Conservation (phyloP, 2,113 vertebrate species). For the Ammodytes dubius region DNA sequence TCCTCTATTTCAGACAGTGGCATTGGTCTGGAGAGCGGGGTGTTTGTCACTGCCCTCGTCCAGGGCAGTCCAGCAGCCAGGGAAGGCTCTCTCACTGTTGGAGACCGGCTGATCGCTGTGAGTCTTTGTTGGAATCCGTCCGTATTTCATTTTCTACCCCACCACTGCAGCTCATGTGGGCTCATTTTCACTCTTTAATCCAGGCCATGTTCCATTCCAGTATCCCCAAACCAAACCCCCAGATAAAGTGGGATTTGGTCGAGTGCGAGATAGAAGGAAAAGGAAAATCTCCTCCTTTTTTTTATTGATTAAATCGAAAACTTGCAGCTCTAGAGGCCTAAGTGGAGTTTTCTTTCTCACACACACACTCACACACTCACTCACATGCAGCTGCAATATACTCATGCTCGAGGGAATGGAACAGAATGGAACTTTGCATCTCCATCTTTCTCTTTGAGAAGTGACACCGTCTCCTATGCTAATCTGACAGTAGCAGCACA, state of each 20-base stretch:
- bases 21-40: constrained; percentile 91
- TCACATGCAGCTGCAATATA: constrained; percentile 14
- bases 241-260: constrained; percentile 59
- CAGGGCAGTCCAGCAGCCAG: constrained; percentile 94
- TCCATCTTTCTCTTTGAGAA: constrained; percentile 6
- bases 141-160: not conserved
- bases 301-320: constrained; percentile 43
- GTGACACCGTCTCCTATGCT: constrained; percentile 30
- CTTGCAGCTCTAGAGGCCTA: constrained; percentile 11
- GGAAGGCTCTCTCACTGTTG: constrained; percentile 92
- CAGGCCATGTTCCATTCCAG: constrained; percentile 47
- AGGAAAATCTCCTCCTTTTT: constrained; percentile 34
- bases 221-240: constrained; percentile 36
- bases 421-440: constrained; percentile 13
- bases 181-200: constrained; percentile 51
- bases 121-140: constrained; percentile 75
- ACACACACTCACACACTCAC: constrained; percentile 18
- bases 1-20: constrained; percentile 88
- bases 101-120: constrained; percentile 96
- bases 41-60: constrained; percentile 91
- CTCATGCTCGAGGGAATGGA: not conserved
- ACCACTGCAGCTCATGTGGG: constrained; percentile 26
- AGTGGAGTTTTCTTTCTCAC: constrained; percentile 31
- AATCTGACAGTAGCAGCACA: constrained; percentile 35
- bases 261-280: constrained; percentile 31